These are phyloP conservation scores for Limanda limanda DNA, from an alignment of 2,113 vertebrate species.

Conservation along the genomic window DNA sequence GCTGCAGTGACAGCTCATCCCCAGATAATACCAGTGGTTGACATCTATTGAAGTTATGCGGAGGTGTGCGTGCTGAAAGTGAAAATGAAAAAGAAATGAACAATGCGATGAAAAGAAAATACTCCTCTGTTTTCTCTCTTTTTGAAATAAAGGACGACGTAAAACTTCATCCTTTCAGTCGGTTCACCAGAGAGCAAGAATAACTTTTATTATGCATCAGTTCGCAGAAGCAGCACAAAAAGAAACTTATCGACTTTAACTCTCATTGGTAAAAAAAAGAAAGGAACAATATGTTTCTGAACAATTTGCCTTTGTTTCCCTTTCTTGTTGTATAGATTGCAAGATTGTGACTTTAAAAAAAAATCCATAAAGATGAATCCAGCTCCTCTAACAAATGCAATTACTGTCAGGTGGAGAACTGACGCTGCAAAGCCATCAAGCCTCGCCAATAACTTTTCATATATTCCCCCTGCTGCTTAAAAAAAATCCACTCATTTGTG, in stretches of 20 bases:
- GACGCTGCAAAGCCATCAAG: slow-evolving; percentile 23
- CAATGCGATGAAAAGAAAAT: slow-evolving; percentile 34
- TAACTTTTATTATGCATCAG: slow-evolving; percentile 24
- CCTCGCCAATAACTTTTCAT: neutral
- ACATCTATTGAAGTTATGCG: slow-evolving; percentile 33
- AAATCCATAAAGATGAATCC: slow-evolving; percentile 50
- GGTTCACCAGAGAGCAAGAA: slow-evolving; percentile 5
- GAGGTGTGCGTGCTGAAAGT: slow-evolving; percentile 28
- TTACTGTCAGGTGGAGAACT: slow-evolving; percentile 56
- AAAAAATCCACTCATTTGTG: slow-evolving; percentile 9
- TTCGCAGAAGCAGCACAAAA: slow-evolving; percentile 13
- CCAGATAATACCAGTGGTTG: slow-evolving; percentile 25
- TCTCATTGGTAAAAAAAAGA: slow-evolving; percentile 24
- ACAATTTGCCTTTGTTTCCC: slow-evolving; percentile 17
- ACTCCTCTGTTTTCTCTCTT: neutral
- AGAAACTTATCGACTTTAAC: slow-evolving; percentile 31
- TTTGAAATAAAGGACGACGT: slow-evolving; percentile 21
- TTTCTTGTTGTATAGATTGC: slow-evolving; percentile 29
- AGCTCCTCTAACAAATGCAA: slow-evolving; percentile 51
- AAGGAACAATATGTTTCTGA: slow-evolving; percentile 19
- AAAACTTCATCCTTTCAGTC: neutral
- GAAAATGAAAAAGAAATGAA: slow-evolving; percentile 39
- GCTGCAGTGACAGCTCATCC: slow-evolving; percentile 35
- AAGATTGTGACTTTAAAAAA: slow-evolving; percentile 1
- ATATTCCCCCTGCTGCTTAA: slow-evolving; percentile 15